phyloP scores from a whole-genome alignment of 1,140 invertebrate species.

The Asbolus verrucosus region DNA sequence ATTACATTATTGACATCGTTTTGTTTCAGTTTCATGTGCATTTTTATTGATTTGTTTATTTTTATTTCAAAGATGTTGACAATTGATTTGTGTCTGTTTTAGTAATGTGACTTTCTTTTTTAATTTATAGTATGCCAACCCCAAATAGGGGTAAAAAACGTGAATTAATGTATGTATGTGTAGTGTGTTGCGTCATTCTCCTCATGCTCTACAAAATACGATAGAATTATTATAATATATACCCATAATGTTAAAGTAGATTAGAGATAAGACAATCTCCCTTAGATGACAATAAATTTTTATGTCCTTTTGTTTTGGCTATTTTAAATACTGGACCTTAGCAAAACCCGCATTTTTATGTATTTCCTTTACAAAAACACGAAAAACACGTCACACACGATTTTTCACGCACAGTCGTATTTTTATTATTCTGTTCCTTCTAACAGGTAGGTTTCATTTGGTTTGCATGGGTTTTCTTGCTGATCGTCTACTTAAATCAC shows the following conservation, averaged over 20 bases:
- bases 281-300: constrained; percentile 52
- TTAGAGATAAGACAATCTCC: constrained; percentile 26
- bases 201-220: constrained; percentile 65
- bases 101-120: constrained; percentile 52
- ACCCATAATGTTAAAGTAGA: constrained; percentile 31
- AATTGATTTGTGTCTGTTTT: constrained; percentile 23
- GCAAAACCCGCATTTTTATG: constrained; percentile 26
- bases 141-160: constrained; percentile 65
- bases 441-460: constrained; percentile 32
- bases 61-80: constrained; percentile 23
- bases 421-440: constrained; percentile 8
- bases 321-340: constrained; percentile 26
- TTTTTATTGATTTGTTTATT: constrained; percentile 1
- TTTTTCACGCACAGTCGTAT: neutral
- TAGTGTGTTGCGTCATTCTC: constrained; percentile 64
- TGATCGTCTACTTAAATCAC: neutral
- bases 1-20: neutral
- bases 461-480: constrained; percentile 10
- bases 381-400: neutral
- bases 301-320: constrained; percentile 41
- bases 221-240: constrained; percentile 53
- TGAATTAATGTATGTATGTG: constrained; percentile 66
- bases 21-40: constrained; percentile 7
- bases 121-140: constrained; percentile 64
- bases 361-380: constrained; percentile 14